Conservation (phyloP, 2,113 vertebrate genomes). For the Xiphophorus couchianus region DNA sequence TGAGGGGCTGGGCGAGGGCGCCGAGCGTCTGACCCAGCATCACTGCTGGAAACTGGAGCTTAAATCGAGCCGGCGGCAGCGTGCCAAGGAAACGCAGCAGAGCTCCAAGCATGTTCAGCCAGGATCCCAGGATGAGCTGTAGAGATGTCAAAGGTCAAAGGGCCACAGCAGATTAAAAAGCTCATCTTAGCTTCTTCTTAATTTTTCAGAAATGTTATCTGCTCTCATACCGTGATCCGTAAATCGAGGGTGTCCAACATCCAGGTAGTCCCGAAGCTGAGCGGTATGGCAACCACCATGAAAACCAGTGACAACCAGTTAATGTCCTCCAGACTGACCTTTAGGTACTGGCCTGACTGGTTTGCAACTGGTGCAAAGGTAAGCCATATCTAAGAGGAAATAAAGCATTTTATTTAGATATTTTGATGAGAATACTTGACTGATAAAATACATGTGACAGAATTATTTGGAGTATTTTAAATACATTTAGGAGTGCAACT, state of each 20-base stretch:
- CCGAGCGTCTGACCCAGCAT: constrained; percentile 88
- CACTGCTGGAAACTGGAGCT: constrained; percentile 69
- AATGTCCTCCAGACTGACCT: constrained; percentile 75
- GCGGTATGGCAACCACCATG: constrained; percentile 87
- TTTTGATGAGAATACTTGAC: not conserved
- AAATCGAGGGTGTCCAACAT: constrained; percentile 90
- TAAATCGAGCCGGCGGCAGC: not conserved
- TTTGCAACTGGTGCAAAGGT: constrained; percentile 93
- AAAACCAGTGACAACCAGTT: constrained; percentile 91
- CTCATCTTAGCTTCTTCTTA: too few species aligned
- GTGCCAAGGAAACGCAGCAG: constrained; percentile 76
- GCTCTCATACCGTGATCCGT: constrained; percentile 81
- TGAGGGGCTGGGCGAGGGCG: constrained; percentile 89
- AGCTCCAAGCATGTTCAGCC: constrained; percentile 89
- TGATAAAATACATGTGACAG: not conserved
- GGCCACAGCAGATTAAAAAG: not conserved
- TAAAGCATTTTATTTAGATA: not conserved
- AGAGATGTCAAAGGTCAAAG: not conserved
- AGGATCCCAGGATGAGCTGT: constrained; percentile 87
- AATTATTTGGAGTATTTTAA: too few species aligned
- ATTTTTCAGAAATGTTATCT: too few species aligned
- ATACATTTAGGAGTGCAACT: too few species aligned
- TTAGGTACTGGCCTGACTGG: constrained; percentile 78
- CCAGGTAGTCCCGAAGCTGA: constrained; percentile 89
- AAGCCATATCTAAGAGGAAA: constrained; percentile 86